phyloP scores from a whole-genome alignment of 2,888 invertebrate genomes.

The Pheosia gnoma region DNA sequence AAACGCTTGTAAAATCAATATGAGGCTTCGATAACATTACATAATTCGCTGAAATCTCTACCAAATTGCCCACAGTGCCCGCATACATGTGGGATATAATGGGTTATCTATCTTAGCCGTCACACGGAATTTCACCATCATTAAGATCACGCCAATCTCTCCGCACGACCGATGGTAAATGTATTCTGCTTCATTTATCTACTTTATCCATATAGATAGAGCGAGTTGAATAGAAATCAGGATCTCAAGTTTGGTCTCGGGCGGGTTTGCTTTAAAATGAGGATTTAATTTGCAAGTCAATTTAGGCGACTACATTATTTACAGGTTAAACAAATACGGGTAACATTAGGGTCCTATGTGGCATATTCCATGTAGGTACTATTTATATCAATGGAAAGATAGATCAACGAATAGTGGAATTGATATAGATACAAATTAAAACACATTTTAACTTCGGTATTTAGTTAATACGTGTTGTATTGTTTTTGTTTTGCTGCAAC shows the following conservation, averaged over 20 bases:
- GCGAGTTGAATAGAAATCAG: not conserved
- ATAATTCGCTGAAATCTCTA: not conserved
- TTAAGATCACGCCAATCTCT: not conserved
- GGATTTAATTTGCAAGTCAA: conserved; percentile 1
- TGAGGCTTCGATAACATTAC: not conserved
- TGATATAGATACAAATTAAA: too few species aligned
- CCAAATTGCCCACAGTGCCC: not conserved
- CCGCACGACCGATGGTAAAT: not conserved
- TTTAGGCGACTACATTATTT: not conserved
- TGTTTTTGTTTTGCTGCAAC: too few species aligned
- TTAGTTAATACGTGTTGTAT: too few species aligned
- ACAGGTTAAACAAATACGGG: not conserved
- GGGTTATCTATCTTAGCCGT: not conserved
- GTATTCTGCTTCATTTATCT: conserved; percentile 1
- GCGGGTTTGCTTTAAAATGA: not conserved
- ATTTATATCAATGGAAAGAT: not conserved
- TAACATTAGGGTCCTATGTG: not conserved
- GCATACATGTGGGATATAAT: not conserved
- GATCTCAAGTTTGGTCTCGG: not conserved
- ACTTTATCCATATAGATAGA: not conserved
- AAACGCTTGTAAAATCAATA: not conserved
- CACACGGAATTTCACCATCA: not conserved
- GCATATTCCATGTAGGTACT: not conserved
- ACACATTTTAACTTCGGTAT: too few species aligned
- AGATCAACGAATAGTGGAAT: too few species aligned